phyloP scores from a whole-genome alignment of 1,140 invertebrate species.

The Drosophila insularis region DNA sequence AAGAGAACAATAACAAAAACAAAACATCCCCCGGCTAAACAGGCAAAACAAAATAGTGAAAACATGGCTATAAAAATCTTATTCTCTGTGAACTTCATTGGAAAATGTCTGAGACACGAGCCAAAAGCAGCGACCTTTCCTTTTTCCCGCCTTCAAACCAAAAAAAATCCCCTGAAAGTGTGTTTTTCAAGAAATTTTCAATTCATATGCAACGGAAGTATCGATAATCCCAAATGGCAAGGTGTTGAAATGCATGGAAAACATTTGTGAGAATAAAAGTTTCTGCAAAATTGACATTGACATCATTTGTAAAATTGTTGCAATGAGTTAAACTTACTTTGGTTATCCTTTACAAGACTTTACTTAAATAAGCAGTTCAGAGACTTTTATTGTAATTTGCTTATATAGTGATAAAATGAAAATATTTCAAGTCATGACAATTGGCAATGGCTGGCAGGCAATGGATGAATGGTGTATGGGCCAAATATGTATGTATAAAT shows the following conservation, averaged over 20 bases:
- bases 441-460: not conserved
- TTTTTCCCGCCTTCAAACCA: not conserved
- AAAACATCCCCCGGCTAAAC: constrained; percentile 25
- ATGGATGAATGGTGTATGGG: not conserved
- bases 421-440: not conserved
- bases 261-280: not conserved
- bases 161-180: constrained; percentile 33
- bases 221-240: not conserved
- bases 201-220: constrained; percentile 3
- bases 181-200: not conserved
- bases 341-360: no score
- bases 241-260: not conserved
- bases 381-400: no score
- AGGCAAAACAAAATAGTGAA: constrained; percentile 30
- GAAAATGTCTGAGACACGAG: constrained; percentile 47
- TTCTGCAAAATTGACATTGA: no score
- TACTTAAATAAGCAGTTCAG: no score
- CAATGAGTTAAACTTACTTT: no score
- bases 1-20: not conserved
- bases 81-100: constrained; percentile 33
- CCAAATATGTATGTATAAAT: constrained; percentile 10
- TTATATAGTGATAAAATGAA: not conserved
- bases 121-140: constrained; percentile 35
- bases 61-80: constrained; percentile 54
- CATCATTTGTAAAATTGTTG: no score